A percentile compares a stretch with the other conserved stretches of the same genome.
Evolutionary conservation across 2,113 vertebrate genomes (phyloP).

Genomic region (Pardalotus punctatus): DNA sequence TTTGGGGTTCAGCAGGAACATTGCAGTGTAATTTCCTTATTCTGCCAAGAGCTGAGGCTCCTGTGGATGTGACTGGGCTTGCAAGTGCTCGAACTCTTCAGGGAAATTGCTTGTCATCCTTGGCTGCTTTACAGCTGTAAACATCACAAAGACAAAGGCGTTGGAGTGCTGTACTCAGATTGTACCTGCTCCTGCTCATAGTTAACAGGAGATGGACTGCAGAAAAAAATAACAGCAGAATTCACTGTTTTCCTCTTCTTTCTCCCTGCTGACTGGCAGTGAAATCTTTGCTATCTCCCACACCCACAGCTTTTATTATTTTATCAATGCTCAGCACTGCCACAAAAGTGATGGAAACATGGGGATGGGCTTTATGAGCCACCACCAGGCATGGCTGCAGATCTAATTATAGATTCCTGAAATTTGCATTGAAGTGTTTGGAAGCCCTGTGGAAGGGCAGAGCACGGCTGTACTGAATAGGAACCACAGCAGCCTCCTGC

Average conservation of each 20-base stretch:
- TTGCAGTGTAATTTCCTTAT: neutral
- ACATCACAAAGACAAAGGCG: neutral
- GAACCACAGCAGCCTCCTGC: neutral
- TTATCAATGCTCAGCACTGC: neutral
- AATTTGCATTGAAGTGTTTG: neutral
- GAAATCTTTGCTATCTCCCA: neutral
- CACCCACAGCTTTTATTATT: neutral
- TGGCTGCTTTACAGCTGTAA: conserved; percentile 28
- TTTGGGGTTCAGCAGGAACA: neutral
- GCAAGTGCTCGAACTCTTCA: neutral
- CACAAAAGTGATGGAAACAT: neutral
- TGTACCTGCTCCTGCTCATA: neutral
- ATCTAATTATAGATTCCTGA: neutral
- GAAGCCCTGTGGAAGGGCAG: neutral
- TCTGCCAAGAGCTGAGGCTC: neutral
- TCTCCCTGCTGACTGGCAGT: neutral
- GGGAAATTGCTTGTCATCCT: conserved; percentile 4
- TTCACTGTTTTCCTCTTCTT: neutral
- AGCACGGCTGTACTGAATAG: neutral
- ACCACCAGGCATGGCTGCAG: neutral
- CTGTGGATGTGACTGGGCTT: conserved; percentile 12
- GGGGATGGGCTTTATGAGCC: neutral
- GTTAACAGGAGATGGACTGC: neutral
- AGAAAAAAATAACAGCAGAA: neutral
- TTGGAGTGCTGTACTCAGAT: neutral